Base-by-base conservation (phyloP, 2,888 invertebrate genomes). In the Parnassius glacialis region DNA sequence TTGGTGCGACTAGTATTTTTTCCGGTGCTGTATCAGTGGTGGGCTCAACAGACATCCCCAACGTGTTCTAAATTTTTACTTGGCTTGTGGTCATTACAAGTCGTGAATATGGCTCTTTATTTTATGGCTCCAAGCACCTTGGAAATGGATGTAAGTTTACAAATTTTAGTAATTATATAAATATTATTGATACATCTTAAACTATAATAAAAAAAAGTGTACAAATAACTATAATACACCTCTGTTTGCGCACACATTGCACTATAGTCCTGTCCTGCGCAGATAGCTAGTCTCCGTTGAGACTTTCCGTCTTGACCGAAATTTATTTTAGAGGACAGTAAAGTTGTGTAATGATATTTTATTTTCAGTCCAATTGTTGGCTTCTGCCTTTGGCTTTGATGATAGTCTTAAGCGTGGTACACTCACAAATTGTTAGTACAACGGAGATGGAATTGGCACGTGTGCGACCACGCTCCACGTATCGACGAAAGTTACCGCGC, bases 11-110 rank as follows among this genome's bases (percentile, higher is more conserved):
- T 97, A 55, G 78, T 98, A 60, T 94, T 98, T 78, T 92, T 98
- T 62, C 99, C 99, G 3, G 92, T 96, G 16, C 95, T 96, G 77
- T 94, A 94, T 77, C 94, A 94, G 81, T 98, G 98, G 98, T 98
- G 97, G 97, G 94, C 95, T 47, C 94, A 95, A 74, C 98, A 98
- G 87, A 98, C 98, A 9, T 97, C 97, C 9, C 89, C 93, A 7
- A 92, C 93, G 66, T 94, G 97, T 69, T 96, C 96, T 78, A 87
- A 92, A 64, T 92, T 97, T 70, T 93, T 98, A 61, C 87, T 97
- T 41, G 85, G 94, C n/a, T 85, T 98, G 42, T 98, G 98, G 91
- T 74, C 94, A 57, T 90, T 96, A 69, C 97, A 97, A 88, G 78
- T 94, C 56, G 70, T 93, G 67, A 95, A 95, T 78, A 90, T 94